Conservation (phyloP, 2,113 vertebrate species). For the Malurus cyaneus region DNA sequence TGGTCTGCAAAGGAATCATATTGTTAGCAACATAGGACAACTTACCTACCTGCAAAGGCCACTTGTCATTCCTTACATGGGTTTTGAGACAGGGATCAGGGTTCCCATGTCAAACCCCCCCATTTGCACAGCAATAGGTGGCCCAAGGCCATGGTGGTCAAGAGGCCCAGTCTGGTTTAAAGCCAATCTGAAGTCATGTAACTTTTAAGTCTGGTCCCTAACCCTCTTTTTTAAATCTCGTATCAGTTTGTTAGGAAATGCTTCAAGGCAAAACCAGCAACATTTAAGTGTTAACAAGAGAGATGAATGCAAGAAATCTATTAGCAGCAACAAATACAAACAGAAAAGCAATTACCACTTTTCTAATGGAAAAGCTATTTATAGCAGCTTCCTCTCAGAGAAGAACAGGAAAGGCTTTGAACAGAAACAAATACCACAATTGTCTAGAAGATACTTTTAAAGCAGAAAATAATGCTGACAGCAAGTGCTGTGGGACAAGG, state of each 20-base stretch:
- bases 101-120: neutral
- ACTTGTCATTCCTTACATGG: neutral
- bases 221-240: neutral
- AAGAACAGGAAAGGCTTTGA: constrained; percentile 13
- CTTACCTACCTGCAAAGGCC: neutral
- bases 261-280: neutral
- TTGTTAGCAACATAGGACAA: neutral
- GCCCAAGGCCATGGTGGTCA: neutral
- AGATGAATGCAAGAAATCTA: neutral
- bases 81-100: neutral
- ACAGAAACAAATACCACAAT: neutral
- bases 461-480: neutral
- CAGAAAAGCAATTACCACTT: constrained; percentile 13
- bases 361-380: neutral
- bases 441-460: neutral
- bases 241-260: neutral
- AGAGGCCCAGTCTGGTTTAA: neutral
- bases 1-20: neutral
- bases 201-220: neutral
- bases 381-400: neutral
- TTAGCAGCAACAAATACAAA: neutral
- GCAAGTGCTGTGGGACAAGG: neutral
- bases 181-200: neutral
- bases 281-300: neutral
- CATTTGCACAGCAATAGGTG: neutral